Percentiles rank a stretch among this genome's conserved stretches.
phyloP scores from a whole-genome alignment of 2,888 invertebrate genomes.

The Drosophila testacea region DNA sequence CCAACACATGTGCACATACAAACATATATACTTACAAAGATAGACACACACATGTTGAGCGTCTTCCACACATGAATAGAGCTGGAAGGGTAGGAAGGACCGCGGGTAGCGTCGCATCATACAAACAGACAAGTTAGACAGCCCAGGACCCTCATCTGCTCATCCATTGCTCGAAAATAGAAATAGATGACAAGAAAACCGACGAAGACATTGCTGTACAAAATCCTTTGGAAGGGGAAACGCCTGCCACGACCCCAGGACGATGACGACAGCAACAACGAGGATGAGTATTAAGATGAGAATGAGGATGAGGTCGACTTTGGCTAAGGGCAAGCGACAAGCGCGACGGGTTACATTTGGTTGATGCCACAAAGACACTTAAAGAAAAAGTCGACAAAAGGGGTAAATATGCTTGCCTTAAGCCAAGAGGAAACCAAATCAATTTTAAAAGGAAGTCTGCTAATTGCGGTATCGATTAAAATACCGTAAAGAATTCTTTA shows the following conservation, averaged over 20 bases:
- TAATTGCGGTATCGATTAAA: background rate
- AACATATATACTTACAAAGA: conserved; percentile 46
- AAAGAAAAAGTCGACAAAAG: conserved; percentile 23
- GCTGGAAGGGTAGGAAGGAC: conserved; percentile 21
- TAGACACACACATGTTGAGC: conserved; percentile 41
- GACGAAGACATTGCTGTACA: conserved; percentile 66
- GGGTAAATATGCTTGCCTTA: background rate
- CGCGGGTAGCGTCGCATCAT: conserved; percentile 67
- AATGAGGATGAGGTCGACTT: conserved; percentile 65
- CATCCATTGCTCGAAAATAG: conserved; percentile 77
- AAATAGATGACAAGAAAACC: conserved; percentile 80
- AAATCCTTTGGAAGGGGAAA: conserved; percentile 31
- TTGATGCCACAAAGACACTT: conserved; percentile 46
- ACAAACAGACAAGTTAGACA: conserved; percentile 80
- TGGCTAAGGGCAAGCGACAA: conserved; percentile 77
- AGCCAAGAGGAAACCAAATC: background rate
- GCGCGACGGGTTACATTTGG: conserved; percentile 66
- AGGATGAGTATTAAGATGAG: background rate
- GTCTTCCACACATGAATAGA: conserved; percentile 70
- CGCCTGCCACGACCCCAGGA: conserved; percentile 17
- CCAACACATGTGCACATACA: conserved; percentile 38
- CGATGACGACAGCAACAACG: conserved; percentile 17
- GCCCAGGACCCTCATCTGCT: conserved; percentile 79
- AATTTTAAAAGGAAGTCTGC: background rate
- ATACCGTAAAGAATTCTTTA: background rate